Conservation (phyloP, 2,797 vertebrate species). For the Amblyopsis hoosieri region DNA sequence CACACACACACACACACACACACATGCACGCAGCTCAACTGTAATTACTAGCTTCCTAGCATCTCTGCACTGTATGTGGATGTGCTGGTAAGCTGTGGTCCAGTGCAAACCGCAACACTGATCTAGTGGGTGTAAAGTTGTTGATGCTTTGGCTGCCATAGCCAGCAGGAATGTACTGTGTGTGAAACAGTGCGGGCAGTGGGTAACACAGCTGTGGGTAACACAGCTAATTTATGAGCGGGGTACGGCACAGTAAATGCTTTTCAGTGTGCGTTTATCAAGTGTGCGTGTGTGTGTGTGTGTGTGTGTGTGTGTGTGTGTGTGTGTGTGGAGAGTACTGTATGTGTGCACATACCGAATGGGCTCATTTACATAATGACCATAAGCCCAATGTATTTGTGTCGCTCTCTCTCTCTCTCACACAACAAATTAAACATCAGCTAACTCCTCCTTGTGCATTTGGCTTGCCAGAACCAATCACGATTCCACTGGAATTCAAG, state of each 20-base stretch:
- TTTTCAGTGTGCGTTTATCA: not conserved
- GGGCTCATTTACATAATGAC: slow-evolving; percentile 9
- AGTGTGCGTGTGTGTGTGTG: slow-evolving; percentile 16
- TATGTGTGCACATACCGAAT: slow-evolving; percentile 2
- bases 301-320: slow-evolving; percentile 10
- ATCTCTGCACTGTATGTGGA: not conserved
- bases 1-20: too few relatives aligned
- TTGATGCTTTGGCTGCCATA: too few relatives aligned
- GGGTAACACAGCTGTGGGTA: too few relatives aligned
- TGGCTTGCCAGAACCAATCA: slow-evolving; percentile 33
- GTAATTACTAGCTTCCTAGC: too few relatives aligned
- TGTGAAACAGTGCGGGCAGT: too few relatives aligned
- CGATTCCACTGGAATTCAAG: slow-evolving; percentile 7
- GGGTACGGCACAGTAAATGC: not conserved
- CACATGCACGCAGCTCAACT: too few relatives aligned
- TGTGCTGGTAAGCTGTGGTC: slow-evolving; percentile 11
- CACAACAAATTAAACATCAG: slow-evolving; percentile 9
- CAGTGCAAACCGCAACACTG: slow-evolving; percentile 14
- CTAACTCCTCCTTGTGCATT: slow-evolving; percentile 30
- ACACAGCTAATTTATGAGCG: too few relatives aligned
- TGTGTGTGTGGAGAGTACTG: slow-evolving; percentile 1
- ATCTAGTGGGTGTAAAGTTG: slow-evolving; percentile 2
- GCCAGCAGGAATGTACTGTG: too few relatives aligned
- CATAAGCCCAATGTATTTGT: slow-evolving; percentile 23
- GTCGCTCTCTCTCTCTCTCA: not conserved